Conservation (phyloP, 2,888 invertebrate genomes). For the Entomobrya proxima region DNA sequence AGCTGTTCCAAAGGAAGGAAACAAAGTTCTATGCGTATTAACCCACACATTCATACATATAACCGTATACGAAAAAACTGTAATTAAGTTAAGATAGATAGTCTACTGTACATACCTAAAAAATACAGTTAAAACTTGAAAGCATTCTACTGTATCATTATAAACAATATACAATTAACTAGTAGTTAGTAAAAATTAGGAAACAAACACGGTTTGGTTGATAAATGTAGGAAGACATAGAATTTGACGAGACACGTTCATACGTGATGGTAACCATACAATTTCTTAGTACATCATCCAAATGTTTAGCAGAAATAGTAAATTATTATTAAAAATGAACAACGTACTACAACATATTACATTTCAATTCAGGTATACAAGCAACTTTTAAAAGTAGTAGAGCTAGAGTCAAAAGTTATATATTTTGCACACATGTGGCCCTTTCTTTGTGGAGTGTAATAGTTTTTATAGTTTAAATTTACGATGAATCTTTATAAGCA, state of each 20-base stretch:
- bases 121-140: slow-evolving; percentile 11
- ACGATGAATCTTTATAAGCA: too few relatives aligned
- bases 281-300: slow-evolving; percentile 25
- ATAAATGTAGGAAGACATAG: too few relatives aligned
- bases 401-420: not conserved
- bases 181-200: not conserved
- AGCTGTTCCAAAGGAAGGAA: not conserved
- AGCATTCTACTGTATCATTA: slow-evolving; percentile 5
- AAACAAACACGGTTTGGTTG: not conserved
- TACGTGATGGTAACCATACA: too few relatives aligned
- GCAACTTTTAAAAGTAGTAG: not conserved
- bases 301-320: too few relatives aligned
- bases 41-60: slow-evolving; percentile 65
- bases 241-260: too few relatives aligned
- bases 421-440: slow-evolving; percentile 15
- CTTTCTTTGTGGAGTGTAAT: not conserved
- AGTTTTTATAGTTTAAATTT: too few relatives aligned
- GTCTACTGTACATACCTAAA: slow-evolving; percentile 23
- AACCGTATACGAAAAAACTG: slow-evolving; percentile 61
- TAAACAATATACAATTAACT: not conserved
- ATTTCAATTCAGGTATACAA: slow-evolving; percentile 50
- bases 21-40: slow-evolving; percentile 18
- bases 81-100: not conserved
- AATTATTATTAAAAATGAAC: slow-evolving; percentile 27
- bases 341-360: slow-evolving; percentile 65